Percentiles rank a stretch among this genome's conserved stretches.
Conservation (phyloP, 2,888 invertebrate genomes). For the Helleia helle region DNA sequence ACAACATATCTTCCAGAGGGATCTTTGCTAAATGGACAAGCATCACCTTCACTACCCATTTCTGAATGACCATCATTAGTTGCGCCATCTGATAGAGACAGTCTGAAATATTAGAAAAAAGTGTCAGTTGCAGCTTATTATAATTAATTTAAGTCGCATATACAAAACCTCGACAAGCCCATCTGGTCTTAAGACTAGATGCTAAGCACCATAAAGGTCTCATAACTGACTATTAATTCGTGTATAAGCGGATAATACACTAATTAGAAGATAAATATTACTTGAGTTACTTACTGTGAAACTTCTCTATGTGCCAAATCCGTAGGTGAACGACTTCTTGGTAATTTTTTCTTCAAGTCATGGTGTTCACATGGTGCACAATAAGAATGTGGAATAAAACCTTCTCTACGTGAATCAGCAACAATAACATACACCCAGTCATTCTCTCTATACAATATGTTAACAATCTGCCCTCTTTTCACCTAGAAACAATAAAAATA, state of each 20-base stretch:
- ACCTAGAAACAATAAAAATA: conserved; percentile 61
- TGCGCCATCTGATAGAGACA: conserved; percentile 60
- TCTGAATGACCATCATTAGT: conserved; percentile 65
- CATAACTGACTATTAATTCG: too few species aligned
- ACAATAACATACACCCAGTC: conserved; percentile 98
- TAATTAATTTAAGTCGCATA: too few species aligned
- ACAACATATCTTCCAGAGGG: conserved; percentile 94
- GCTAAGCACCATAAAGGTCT: not conserved
- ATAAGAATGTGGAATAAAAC: conserved; percentile 95
- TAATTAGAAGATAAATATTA: not conserved
- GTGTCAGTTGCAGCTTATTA: too few species aligned
- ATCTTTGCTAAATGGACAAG: conserved; percentile 83
- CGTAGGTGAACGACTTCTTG: conserved; percentile 77
- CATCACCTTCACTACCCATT: conserved; percentile 72
- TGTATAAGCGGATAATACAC: too few species aligned
- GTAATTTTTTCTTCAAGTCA: conserved; percentile 92
- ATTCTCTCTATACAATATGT: conserved; percentile 94
- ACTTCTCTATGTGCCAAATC: conserved; percentile 74
- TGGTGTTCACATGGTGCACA: conserved; percentile 90
- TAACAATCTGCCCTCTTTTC: conserved; percentile 93
- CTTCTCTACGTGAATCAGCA: conserved; percentile 90
- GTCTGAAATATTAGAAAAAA: conserved; percentile 30
- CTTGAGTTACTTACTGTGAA: conserved; percentile 59
- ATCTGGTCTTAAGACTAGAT: too few species aligned
- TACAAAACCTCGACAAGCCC: too few species aligned